A percentile compares a stretch with the other conserved stretches of the same genome.
These are phyloP conservation scores for Glyptemys insculpta DNA, from an alignment of 2,797 vertebrate genomes.

Conservation along the genomic window DNA sequence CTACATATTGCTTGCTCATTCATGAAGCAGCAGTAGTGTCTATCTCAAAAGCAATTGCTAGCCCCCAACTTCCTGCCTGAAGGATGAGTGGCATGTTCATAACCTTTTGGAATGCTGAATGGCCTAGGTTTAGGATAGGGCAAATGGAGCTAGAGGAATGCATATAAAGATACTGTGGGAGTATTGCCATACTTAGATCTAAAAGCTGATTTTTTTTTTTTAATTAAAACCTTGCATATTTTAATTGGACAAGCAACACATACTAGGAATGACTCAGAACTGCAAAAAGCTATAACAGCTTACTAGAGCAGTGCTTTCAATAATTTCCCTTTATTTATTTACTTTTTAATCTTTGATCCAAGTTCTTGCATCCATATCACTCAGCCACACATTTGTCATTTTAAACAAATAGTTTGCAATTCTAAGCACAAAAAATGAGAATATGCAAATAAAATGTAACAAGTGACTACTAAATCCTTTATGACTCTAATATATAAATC, in stretches of 20 bases:
- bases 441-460: not conserved
- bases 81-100: not conserved
- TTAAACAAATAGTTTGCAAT: slow-evolving; percentile 42
- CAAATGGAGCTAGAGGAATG: not conserved
- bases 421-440: slow-evolving; percentile 7
- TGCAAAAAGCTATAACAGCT: not conserved
- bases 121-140: not conserved
- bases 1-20: not conserved
- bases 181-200: not conserved
- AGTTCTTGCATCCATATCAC: slow-evolving; percentile 34
- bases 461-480: not conserved
- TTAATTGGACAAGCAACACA: not conserved
- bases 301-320: not conserved
- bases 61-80: not conserved
- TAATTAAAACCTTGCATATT: not conserved
- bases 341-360: slow-evolving; percentile 14
- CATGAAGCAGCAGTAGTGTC: not conserved
- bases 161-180: not conserved
- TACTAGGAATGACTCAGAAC: not conserved
- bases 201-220: too few relatives aligned
- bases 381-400: not conserved
- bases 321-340: slow-evolving; percentile 1
- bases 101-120: not conserved
- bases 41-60: not conserved
- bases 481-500: not conserved